phyloP scores from a whole-genome alignment of 2,888 invertebrate species.

The Rhopalosiphum nymphaeae region DNA sequence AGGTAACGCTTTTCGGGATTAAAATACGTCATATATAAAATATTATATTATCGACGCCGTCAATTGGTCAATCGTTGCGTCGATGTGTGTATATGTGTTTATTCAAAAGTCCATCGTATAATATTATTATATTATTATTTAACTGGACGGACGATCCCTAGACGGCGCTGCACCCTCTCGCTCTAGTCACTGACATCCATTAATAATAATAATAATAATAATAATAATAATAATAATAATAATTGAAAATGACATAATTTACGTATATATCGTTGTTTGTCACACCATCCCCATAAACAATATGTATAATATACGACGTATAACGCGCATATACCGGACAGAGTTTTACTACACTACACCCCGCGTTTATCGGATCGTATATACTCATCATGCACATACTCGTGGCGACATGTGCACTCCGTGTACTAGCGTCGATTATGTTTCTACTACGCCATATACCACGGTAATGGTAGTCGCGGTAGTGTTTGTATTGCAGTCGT shows the following conservation, averaged over 20 bases:
- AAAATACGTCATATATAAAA: slow-evolving; percentile 7
- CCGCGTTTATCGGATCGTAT: not conserved
- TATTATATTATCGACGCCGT: not conserved
- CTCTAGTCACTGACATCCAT: slow-evolving; percentile 9
- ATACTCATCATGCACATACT: not conserved
- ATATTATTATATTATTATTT: slow-evolving; percentile 37
- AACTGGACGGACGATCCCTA: slow-evolving; percentile 18
- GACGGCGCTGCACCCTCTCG: not conserved
- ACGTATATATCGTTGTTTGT: slow-evolving; percentile 44
- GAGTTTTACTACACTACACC: not conserved
- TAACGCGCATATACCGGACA: not conserved
- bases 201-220: slow-evolving; percentile 53
- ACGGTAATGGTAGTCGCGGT: not conserved
- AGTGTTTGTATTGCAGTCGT: not conserved
- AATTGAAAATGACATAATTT: slow-evolving; percentile 56
- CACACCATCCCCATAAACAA: not conserved
- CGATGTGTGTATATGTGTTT: not conserved
- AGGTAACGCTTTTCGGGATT: slow-evolving; percentile 39
- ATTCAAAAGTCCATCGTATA: slow-evolving; percentile 35
- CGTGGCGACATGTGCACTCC: not conserved
- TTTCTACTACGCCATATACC: not conserved
- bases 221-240: slow-evolving; percentile 51
- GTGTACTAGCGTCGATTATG: not conserved
- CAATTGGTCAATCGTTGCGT: not conserved
- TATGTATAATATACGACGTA: not conserved